phyloP scores from a whole-genome alignment of 92 coral and sea anemone genomes.

The Epizoanthus stellaris region DNA sequence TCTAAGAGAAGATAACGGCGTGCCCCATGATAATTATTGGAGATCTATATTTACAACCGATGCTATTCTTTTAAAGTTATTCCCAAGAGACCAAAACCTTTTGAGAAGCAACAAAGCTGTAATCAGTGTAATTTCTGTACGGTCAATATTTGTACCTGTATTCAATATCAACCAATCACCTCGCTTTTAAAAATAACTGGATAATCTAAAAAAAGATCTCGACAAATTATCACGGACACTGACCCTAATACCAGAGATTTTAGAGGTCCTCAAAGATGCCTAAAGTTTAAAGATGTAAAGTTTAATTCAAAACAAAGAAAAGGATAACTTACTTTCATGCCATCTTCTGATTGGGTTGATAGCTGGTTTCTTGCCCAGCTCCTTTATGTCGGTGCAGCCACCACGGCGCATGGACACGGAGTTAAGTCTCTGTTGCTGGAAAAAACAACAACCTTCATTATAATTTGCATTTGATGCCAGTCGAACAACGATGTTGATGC shows the following conservation, averaged over 20 bases:
- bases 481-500: not conserved
- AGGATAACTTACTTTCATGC: conserved; percentile 28
- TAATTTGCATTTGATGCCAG: not conserved
- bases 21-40: no score
- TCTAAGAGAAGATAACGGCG: no score
- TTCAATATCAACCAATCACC: no score
- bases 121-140: no score
- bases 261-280: not conserved
- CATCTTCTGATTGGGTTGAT: conserved; percentile 27
- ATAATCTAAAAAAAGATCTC: no score
- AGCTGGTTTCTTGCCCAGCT: not conserved
- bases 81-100: no score
- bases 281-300: not conserved
- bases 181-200: no score
- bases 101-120: no score
- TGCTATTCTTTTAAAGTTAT: no score
- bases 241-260: not conserved
- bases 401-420: conserved; percentile 13
- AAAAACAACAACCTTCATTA: not conserved
- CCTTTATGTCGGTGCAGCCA: conserved; percentile 29
- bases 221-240: no score
- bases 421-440: not conserved
- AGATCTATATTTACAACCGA: no score
- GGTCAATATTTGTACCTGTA: no score
- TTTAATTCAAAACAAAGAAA: not conserved